These are phyloP conservation scores for Onychorhynchus coronatus DNA, from an alignment of 2,113 vertebrate genomes.

Conservation along the genomic window DNA sequence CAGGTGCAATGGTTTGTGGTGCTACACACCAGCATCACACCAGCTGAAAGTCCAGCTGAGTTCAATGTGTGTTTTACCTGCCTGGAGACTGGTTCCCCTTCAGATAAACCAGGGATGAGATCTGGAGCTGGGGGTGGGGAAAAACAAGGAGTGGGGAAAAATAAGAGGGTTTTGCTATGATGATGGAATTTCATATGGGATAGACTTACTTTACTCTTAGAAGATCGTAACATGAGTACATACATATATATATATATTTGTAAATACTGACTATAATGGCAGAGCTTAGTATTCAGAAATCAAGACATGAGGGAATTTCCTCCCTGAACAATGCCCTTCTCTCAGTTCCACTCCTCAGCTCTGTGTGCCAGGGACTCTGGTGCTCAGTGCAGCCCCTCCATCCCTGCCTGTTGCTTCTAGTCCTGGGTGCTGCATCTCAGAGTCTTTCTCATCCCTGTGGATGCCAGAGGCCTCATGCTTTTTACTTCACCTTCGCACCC, in stretches of 20 bases:
- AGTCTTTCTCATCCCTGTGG: fast-evolving
- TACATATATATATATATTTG: not conserved
- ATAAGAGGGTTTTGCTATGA: not conserved
- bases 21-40: not conserved
- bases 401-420: not conserved
- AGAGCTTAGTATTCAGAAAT: not conserved
- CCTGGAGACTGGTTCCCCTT: not conserved
- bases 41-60: not conserved
- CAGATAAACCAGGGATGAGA: not conserved
- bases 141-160: not conserved
- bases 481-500: not conserved
- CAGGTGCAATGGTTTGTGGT: fast-evolving
- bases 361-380: fast-evolving
- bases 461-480: not conserved
- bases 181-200: fast-evolving
- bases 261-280: not conserved
- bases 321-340: not conserved
- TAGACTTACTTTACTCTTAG: not conserved
- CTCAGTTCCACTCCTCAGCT: not conserved
- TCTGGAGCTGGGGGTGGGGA: not conserved
- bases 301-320: not conserved
- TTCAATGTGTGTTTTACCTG: not conserved
- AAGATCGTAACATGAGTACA: not conserved
- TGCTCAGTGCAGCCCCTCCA: not conserved
- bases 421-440: fast-evolving